These are phyloP conservation scores for Tiliacea citrago DNA, from an alignment of 2,888 invertebrate genomes.

Conservation along the genomic window DNA sequence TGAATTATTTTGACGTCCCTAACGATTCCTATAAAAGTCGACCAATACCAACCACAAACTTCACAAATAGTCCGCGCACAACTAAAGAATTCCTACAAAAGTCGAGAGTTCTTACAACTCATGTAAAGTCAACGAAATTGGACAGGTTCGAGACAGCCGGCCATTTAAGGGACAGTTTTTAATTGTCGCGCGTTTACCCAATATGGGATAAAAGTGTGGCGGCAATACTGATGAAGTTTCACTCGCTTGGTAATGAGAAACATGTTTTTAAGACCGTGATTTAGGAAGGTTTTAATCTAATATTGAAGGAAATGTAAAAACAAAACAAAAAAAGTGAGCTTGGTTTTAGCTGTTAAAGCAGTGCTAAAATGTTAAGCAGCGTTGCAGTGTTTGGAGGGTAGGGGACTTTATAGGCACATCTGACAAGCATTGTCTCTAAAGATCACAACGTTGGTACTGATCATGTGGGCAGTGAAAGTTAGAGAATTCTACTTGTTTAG, in stretches of 20 bases:
- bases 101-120: slow-evolving; percentile 54
- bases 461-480: neutral
- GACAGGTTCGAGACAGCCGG: slow-evolving; percentile 39
- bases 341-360: neutral
- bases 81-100: slow-evolving; percentile 30
- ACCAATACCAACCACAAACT: slow-evolving; percentile 7
- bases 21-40: neutral
- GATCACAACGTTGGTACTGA: neutral
- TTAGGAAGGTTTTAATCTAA: slow-evolving; percentile 45
- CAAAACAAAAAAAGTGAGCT: neutral
- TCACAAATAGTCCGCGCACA: slow-evolving; percentile 33
- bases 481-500: neutral
- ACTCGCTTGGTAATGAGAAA: slow-evolving; percentile 8
- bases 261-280: slow-evolving; percentile 32
- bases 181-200: slow-evolving; percentile 51
- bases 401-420: neutral
- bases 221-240: slow-evolving; percentile 59
- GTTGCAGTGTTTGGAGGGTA: neutral
- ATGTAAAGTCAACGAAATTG: slow-evolving; percentile 65
- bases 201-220: slow-evolving; percentile 54
- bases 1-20: no score
- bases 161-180: slow-evolving; percentile 51
- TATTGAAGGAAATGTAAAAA: slow-evolving; percentile 5
- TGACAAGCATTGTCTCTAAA: neutral
- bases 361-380: slow-evolving; percentile 1